A percentile compares a stretch with the other conserved stretches of the same genome.
Evolutionary conservation across 1,140 invertebrate species (phyloP).

Genomic region (Pristionchus pacificus): DNA sequence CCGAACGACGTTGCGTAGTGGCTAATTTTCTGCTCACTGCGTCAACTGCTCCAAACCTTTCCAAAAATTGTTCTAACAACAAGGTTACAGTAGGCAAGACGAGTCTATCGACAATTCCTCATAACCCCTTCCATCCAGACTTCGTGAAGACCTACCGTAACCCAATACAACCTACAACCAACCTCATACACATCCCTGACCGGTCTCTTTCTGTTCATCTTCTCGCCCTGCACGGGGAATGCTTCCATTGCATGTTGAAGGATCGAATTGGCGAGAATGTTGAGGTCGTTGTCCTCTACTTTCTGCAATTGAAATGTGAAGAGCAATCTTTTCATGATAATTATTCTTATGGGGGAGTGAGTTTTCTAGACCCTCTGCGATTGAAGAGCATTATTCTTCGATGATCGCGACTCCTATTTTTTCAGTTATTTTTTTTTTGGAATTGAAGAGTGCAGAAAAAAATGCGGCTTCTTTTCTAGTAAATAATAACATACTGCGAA

Average conservation of each 20-base stretch:
- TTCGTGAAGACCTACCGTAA: constrained; percentile 2
- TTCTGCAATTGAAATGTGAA: not conserved
- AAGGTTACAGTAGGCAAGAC: not conserved
- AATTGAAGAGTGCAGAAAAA: too few relatives aligned
- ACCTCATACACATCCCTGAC: not conserved
- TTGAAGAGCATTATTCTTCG: too few relatives aligned
- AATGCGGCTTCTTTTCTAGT: too few relatives aligned
- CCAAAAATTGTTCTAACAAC: constrained; percentile 7
- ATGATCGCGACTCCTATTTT: too few relatives aligned
- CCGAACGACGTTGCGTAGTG: constrained; percentile 7
- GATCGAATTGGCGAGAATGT: not conserved
- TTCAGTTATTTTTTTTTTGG: too few relatives aligned
- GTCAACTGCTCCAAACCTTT: constrained; percentile 6
- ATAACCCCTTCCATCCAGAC: not conserved
- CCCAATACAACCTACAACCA: constrained; percentile 20
- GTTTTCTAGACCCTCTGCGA: too few relatives aligned
- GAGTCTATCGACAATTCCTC: not conserved
- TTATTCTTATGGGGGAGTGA: too few relatives aligned
- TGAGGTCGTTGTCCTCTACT: not conserved
- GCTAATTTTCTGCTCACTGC: constrained; percentile 9
- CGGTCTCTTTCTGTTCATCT: constrained; percentile 9
- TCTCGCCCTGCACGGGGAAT: not conserved
- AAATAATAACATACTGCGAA: too few relatives aligned
- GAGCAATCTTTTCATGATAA: not conserved
- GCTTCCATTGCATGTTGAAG: not conserved